Percentiles rank a stretch among this genome's conserved stretches.
These are phyloP conservation scores for Berghia stephanieae DNA, from an alignment of 1,140 invertebrate genomes.

Conservation along the genomic window DNA sequence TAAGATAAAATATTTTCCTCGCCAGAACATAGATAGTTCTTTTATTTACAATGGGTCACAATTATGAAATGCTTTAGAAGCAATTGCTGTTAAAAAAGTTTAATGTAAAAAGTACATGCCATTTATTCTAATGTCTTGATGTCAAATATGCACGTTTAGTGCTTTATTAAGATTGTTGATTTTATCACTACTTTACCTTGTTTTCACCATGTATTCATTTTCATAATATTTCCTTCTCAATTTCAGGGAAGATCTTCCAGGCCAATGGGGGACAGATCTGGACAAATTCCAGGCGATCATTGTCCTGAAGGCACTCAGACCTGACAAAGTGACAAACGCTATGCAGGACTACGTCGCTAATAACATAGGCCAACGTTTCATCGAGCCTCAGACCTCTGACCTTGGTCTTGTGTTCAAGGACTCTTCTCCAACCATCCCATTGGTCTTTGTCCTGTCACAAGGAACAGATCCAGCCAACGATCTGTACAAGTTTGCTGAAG, in stretches of 20 bases:
- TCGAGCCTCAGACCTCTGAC: conserved; percentile 67
- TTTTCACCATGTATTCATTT: too few relatives aligned
- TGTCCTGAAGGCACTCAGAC: conserved; percentile 70
- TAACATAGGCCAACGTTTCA: conserved; percentile 65
- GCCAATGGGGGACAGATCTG: conserved; percentile 69
- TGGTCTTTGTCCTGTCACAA: conserved; percentile 67
- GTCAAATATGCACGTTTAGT: too few relatives aligned
- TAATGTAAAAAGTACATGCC: too few relatives aligned
- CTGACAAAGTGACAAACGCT: conserved; percentile 70
- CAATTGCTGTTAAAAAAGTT: too few relatives aligned
- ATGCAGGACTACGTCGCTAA: conserved; percentile 67
- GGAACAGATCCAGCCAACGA: conserved; percentile 68
- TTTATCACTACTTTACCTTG: too few relatives aligned
- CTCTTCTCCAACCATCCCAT: conserved; percentile 66
- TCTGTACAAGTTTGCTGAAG: conserved; percentile 69
- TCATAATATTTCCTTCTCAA: too few relatives aligned
- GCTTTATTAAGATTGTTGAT: too few relatives aligned
- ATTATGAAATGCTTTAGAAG: too few relatives aligned
- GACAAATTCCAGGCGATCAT: conserved; percentile 70
- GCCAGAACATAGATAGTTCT: too few relatives aligned
- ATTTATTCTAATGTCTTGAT: too few relatives aligned
- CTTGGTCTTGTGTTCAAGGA: conserved; percentile 66
- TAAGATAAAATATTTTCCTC: too few relatives aligned
- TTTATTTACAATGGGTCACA: too few relatives aligned
- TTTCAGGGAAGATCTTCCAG: conserved; percentile 64